Conservation (phyloP, 1,140 invertebrate species). For the Caerostris extrusa region DNA sequence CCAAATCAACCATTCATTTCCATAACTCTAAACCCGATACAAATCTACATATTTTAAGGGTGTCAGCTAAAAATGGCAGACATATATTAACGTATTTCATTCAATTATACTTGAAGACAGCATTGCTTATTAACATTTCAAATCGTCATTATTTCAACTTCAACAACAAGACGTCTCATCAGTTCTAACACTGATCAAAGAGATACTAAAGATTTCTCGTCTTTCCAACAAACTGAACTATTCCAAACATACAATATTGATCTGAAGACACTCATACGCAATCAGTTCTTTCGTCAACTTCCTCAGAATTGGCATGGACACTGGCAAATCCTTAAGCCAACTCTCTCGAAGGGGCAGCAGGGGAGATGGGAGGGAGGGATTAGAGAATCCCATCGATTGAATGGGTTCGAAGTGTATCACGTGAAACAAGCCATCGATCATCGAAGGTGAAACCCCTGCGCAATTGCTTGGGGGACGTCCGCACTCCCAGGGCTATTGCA, state of each 20-base stretch:
- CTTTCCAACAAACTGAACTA: neutral
- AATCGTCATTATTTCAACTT: no score
- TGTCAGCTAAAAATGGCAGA: no score
- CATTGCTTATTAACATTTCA: no score
- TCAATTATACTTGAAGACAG: no score
- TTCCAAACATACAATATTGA: no score
- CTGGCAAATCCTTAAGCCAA: neutral
- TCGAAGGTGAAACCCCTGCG: conserved; percentile 42
- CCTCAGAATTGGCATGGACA: neutral
- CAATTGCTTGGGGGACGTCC: conserved; percentile 1
- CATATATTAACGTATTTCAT: no score
- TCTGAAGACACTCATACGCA: no score
- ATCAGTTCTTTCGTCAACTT: neutral
- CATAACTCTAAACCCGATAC: no score
- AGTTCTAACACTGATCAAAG: no score
- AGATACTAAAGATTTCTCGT: neutral
- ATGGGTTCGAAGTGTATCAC: conserved; percentile 12
- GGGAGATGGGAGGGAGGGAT: neutral
- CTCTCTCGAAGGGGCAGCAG: neutral
- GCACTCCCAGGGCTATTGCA: neutral
- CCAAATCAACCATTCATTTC: no score
- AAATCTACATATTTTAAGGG: no score
- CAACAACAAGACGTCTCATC: no score
- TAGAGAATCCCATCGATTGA: neutral
- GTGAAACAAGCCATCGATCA: conserved; percentile 21